phyloP scores from a whole-genome alignment of 2,888 invertebrate genomes.

The Thyatira batis region DNA sequence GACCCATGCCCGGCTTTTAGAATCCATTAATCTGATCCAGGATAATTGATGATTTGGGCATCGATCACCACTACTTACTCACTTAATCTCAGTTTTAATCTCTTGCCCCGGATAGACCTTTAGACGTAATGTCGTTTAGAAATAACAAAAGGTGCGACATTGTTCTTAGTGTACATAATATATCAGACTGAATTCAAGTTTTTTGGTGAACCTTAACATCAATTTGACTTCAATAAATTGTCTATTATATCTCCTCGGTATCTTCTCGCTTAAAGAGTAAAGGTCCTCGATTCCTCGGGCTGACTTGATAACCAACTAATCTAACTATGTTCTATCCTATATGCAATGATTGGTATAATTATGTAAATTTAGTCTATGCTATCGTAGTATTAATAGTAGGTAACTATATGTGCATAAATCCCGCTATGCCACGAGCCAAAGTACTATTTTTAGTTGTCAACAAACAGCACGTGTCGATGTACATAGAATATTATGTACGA shows the following conservation, averaged over 20 bases:
- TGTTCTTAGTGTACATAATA: too few relatives aligned
- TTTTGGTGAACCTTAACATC: background rate
- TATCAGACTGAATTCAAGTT: too few relatives aligned
- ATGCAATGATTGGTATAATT: too few relatives aligned
- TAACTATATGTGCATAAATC: background rate
- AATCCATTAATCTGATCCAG: constrained; percentile 39
- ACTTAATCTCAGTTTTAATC: constrained; percentile 8
- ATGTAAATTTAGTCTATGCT: too few relatives aligned
- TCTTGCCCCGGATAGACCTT: background rate
- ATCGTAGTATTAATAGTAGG: too few relatives aligned
- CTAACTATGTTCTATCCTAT: too few relatives aligned
- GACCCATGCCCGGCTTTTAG: constrained; percentile 27
- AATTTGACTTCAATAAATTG: too few relatives aligned
- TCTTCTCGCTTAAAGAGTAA: too few relatives aligned
- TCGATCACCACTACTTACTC: constrained; percentile 22
- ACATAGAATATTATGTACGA: background rate
- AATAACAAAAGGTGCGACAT: background rate
- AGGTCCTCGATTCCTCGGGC: too few relatives aligned
- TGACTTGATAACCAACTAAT: too few relatives aligned
- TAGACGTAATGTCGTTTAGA: background rate
- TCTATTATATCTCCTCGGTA: too few relatives aligned
- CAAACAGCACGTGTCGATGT: background rate
- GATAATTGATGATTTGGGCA: constrained; percentile 51
- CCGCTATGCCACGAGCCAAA: background rate
- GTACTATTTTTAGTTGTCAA: background rate